Base-by-base conservation (phyloP, 1,140 invertebrate genomes). In the Stegodyphus mimosarum region DNA sequence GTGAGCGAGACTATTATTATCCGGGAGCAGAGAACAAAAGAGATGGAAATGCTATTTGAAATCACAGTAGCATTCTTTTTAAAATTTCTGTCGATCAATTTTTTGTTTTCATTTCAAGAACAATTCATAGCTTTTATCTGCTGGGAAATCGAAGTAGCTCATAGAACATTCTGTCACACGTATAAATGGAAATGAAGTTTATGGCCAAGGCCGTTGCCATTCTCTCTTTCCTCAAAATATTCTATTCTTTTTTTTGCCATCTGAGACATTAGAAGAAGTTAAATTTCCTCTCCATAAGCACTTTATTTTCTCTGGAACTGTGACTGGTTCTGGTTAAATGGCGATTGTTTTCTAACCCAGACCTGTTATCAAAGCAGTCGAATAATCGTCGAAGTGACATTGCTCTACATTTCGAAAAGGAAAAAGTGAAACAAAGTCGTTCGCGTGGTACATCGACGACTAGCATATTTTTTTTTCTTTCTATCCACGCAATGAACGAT, bases 321-420 rank as follows among this genome's bases (percentile, higher is more conserved):
- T 33, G 33, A 33, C 33, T 33, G 9, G 55, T 60, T 55, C 18
- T 18, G 18, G 52, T 55, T 48, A 18, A 10, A 17, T 33, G n/a
- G 72, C 52, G 53, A 63, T 74, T 74, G 52, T 74, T 74, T 52
- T 17, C 13, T 53, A 63, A 55, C 52, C 52, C 18, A 74, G 72
- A 74, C 72, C 72, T 74, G 53, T 74, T 74, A 74, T 74, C 53
- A 48, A n/a, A 74, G 17, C 9, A 7, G 33, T 10, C 55, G 55
- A 74, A 74, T 60, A 33, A 74, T 17, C 70, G 7, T 53, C 11
- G 3, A 53, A 53, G 72, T 74, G 52, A 74, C 72, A 74, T 17
- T 74, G 52, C 17, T 74, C 72, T n/a, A 63, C 72, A 74, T 33
- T 9, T 5, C 5, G 50, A 18, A 5, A 63, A 33, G 52, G 33